Evolutionary conservation across 2,113 vertebrate genomes (phyloP).

Genomic region (Hystrix brachyura): DNA sequence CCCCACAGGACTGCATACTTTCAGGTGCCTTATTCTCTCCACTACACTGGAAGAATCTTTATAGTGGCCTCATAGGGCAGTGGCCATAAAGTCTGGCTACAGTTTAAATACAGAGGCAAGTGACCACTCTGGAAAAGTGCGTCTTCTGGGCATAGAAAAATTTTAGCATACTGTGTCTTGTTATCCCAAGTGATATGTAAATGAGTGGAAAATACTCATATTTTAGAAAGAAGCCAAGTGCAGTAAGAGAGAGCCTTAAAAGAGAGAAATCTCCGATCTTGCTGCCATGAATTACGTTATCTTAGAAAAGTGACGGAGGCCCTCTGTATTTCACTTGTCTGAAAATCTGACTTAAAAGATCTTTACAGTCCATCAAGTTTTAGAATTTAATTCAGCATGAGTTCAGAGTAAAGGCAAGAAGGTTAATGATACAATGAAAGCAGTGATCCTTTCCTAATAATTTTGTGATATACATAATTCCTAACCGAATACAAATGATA

Average conservation of each 20-base stretch:
- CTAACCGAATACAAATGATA: background rate
- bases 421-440: background rate
- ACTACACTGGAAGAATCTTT: background rate
- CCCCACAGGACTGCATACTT: background rate
- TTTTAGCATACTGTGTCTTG: background rate
- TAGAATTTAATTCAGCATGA: background rate
- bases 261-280: background rate
- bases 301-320: background rate
- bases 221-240: background rate
- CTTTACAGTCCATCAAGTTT: background rate
- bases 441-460: background rate
- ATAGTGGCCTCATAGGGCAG: background rate
- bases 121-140: background rate
- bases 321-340: background rate
- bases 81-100: background rate
- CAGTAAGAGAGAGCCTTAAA: background rate
- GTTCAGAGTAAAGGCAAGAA: constrained; percentile 26
- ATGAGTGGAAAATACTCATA: background rate
- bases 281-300: background rate
- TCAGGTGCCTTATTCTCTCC: background rate
- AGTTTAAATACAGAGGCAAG: background rate
- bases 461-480: background rate
- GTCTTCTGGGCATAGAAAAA: background rate
- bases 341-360: background rate
- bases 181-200: background rate